Base-by-base conservation (phyloP, 2,113 vertebrate species). In the Epinephelus moara region DNA sequence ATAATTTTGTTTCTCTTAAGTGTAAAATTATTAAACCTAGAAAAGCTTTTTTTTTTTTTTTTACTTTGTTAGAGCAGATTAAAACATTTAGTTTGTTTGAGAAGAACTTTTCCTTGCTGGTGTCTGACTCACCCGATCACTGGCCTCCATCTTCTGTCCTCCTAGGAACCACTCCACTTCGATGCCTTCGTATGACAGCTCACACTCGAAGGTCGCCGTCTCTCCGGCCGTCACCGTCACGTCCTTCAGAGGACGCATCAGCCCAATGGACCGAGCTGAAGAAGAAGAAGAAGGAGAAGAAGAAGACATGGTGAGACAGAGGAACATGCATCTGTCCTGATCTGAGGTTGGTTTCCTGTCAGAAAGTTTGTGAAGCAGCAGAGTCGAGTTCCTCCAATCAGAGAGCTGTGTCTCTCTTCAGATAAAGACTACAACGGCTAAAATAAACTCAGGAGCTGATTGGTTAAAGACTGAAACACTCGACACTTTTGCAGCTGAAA, bases 141-240 rank as follows among this genome's bases (percentile, higher is more conserved):
- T 95, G 82, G 97, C 94, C 81, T 98, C 98, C 92, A 99, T 91
- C 90, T 97, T 98, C 84, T 95, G 92, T 73, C 96, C 96, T 75
- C 97, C 95, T 85, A 99, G 92, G 89, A 97, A 97, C 98, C 98
- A 99, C 27, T 97, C 97, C 75, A 99, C 98, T 0, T 73, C 93
- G 66, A 99, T 99, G 78, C 97, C 98, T 63, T 99, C 98, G 7
- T 98, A 99, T 3, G 98, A 99, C 37, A 99, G 96, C 91, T 99
- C 98, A 0, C 98, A 99, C 25, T 99, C 97, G 0, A 99, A 99
- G 66, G 97, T 98, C 70, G 98, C 98, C 0, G 97, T 97, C 93
- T 99, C 97, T 53, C 98, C 98, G 59, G 98, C 98, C 10, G 97
- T 98, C 87, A 99, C 97, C 5, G 96, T 97, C 82, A 98, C 96